phyloP scores from a whole-genome alignment of 2,888 invertebrate genomes.

The Ophioninae sp. region DNA sequence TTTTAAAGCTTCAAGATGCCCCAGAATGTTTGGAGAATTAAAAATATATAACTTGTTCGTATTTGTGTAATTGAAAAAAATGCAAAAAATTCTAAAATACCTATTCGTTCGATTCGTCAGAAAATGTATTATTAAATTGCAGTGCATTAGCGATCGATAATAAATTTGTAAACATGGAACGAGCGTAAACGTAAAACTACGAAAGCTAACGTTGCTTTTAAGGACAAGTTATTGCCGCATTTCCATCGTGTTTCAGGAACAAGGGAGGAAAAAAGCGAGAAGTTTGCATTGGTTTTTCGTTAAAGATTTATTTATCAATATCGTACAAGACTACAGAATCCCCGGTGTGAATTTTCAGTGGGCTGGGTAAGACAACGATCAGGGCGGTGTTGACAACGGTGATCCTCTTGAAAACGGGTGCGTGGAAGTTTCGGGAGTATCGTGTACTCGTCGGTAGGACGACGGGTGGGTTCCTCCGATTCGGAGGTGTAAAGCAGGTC shows the following conservation, averaged over 20 bases:
- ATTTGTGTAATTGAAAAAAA: too few species aligned
- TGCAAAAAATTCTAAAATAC: too few species aligned
- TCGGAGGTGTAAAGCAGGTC: conserved; percentile 76
- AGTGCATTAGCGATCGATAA: not conserved
- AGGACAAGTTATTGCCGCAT: not conserved
- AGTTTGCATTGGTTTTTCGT: not conserved
- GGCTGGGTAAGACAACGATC: conserved; percentile 75
- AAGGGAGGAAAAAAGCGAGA: not conserved
- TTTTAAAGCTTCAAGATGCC: too few species aligned
- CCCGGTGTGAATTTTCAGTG: conserved; percentile 72
- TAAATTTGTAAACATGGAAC: not conserved
- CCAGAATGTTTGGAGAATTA: too few species aligned
- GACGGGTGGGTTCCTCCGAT: conserved; percentile 67
- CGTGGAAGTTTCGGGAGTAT: conserved; percentile 75
- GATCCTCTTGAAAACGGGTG: conserved; percentile 76
- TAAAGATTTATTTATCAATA: conserved; percentile 28
- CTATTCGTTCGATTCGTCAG: not conserved
- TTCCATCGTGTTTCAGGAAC: not conserved
- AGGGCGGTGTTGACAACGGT: conserved; percentile 75
- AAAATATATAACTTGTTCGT: too few species aligned
- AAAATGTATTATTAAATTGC: not conserved
- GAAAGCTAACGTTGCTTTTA: not conserved
- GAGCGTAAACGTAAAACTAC: not conserved
- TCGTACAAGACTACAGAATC: conserved; percentile 28
- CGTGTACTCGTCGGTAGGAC: conserved; percentile 72